These are phyloP conservation scores for Pagetopsis macropterus DNA, from an alignment of 2,797 vertebrate genomes.

Conservation along the genomic window DNA sequence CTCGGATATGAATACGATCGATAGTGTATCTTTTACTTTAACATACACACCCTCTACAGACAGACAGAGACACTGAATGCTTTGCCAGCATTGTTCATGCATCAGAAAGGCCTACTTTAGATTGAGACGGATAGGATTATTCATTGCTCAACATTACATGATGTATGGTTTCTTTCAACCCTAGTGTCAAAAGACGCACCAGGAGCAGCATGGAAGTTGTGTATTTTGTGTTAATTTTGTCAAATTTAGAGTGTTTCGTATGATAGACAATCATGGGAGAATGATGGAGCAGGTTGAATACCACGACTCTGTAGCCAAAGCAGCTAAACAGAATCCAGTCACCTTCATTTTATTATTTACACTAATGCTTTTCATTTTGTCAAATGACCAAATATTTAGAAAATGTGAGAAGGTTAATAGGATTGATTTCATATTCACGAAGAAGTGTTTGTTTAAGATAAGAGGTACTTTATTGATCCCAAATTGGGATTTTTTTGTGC, in stretches of 20 bases:
- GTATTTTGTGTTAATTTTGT: not conserved
- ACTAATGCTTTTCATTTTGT: slow-evolving; percentile 6
- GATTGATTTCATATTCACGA: not conserved
- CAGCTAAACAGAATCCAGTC: not conserved
- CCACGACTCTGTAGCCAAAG: not conserved
- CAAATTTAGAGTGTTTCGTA: not conserved
- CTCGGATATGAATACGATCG: not conserved
- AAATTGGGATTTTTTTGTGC: not conserved
- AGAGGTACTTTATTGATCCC: no score
- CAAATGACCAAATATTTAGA: slow-evolving; percentile 17
- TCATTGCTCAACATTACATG: slow-evolving; percentile 19
- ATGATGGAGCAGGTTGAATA: not conserved
- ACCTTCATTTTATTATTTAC: slow-evolving; percentile 2
- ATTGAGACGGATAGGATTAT: slow-evolving; percentile 6
- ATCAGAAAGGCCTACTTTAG: slow-evolving; percentile 1
- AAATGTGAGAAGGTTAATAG: not conserved
- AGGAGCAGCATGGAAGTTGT: not conserved
- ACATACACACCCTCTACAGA: not conserved
- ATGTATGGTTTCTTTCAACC: slow-evolving; percentile 11
- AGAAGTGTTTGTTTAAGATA: not conserved
- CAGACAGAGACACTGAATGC: not conserved
- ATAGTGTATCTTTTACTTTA: slow-evolving; percentile 21
- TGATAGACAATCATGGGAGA: not conserved
- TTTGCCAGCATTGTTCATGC: not conserved
- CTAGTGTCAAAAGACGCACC: slow-evolving; percentile 21